Percentiles rank a stretch among this genome's conserved stretches.
phyloP scores from a whole-genome alignment of 2,113 vertebrate genomes.

The Chloropsis cyanopogon region DNA sequence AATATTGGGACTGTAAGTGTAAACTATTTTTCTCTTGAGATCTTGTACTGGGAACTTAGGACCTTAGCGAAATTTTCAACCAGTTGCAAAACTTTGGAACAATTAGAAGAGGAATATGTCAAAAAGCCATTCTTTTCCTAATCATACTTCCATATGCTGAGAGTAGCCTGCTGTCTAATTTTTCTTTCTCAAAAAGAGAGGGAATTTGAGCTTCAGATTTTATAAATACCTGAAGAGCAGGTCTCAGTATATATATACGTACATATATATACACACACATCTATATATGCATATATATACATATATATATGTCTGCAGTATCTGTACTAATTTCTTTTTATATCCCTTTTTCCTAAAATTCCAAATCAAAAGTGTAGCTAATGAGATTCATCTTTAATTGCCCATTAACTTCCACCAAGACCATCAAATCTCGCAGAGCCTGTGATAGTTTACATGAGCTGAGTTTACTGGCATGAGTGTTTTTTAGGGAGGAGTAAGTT shows the following conservation, averaged over 20 bases:
- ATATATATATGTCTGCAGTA: neutral
- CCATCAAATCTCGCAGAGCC: neutral
- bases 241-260: neutral
- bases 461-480: neutral
- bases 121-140: neutral
- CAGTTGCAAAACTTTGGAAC: neutral
- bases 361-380: neutral
- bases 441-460: rapidly evolving
- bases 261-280: neutral
- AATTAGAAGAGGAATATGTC: neutral
- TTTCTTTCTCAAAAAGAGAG: neutral
- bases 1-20: rapidly evolving
- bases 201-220: neutral
- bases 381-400: neutral
- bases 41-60: neutral
- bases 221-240: neutral
- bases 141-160: neutral
- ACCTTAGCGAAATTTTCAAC: neutral
- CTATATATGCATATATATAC: too few species aligned
- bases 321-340: neutral
- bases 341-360: neutral
- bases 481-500: neutral
- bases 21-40: neutral
- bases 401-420: neutral
- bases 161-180: neutral